Evolutionary conservation across 2,888 invertebrate genomes (phyloP), one percentile per base, ranked within the genome.

Genomic region (Drepanosiphum platanoidis): DNA sequence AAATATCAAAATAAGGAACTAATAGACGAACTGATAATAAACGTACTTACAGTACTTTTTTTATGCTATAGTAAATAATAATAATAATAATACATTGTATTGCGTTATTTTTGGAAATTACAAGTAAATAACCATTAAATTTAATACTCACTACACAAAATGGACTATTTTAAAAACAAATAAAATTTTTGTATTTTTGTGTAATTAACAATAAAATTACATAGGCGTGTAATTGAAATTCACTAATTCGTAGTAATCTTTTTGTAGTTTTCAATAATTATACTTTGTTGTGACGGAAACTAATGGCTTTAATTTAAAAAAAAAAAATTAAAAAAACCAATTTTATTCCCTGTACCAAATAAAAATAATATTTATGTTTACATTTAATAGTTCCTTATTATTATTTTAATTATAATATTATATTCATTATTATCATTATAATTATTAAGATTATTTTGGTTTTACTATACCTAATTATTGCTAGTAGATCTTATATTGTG

Each of bases 341-440:
- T 75, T 1, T 42, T 42, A 15, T 46, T 72, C 1, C 46, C 5
- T 42, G 42, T 42, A 78, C 30, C 32, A 64, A 39, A 18, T 66
- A 66, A 42, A 39, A 46, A 13, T 36, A 27, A 36, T 27, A 58
- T 70, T 13, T 36, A 68, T 68, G 18, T 18, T 22, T 30, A 80
- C 9, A 58, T 58, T 8, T 71, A 58, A 18, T 81, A 58, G 81
- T 81, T 81, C 61, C 81, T 81, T 81, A 71, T 61, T 71, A 58
- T 70, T 46, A 68, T 68, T 78, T 78, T 32, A 42, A 64, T 68
- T 52, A 46, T 66, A 32, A 52, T 18, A 22, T 18, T 52, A 0
- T 34, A 11, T n/a, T 36, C 11, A 4, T 46, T 34, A 66, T 66
- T 32, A 34, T 78, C 32, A 70, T 81, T 81, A 58, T 75, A n/a